Evolutionary conservation across 2,113 vertebrate species (phyloP), one percentile per base, ranked within the genome.

Genomic region (Periophthalmus modestus): DNA sequence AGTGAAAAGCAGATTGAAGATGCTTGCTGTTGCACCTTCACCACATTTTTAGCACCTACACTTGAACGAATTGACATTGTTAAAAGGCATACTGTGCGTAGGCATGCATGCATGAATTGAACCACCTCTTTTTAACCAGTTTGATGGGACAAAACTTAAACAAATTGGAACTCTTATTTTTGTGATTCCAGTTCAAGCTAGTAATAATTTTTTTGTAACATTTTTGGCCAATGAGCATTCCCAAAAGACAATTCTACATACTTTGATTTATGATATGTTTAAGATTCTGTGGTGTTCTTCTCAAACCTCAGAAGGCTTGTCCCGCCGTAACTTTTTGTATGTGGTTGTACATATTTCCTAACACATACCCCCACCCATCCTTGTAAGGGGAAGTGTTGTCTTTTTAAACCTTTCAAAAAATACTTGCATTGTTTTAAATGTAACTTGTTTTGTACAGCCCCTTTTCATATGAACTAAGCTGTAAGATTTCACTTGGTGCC

Each of bases 361-460:
- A 0, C 62, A 4, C 28, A 23, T 39, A n/a, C 47, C 24, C 48
- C 68, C 11, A 46, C 43, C n/a, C 6, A 19, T 52, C 16, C 48
- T 52, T 28, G 2, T 2, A 47, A 72, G 34, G 47, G 66, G 68
- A 75, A 18, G 21, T 6, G 50, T 7, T 1, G 71, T 73, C 72
- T 46, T 46, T 79, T 63, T 33, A 24, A 69, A 63, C 36, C 55
- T 43, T 7, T 43, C 21, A 7, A n/a, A 14, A 58, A 24, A 58
- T 78, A 85, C 75, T 58, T 92, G 89, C 92, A 93, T 94, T 93
- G 92, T 93, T 94, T 88, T 93, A 93, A 94, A 93, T 93, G 92
- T 93, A 87, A 59, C 14, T 74, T 72, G 14, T 43, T 68, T 82
- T 59, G 74, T n/a, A 50, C 24, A 18, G 46, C 50, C 43, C 0